A percentile compares a stretch with the other conserved stretches of the same genome.
phyloP scores from a whole-genome alignment of 2,113 vertebrate genomes.

The mouse (Mus musculus) region GRCm39 chr11:49179001-49179500 shows the following conservation, averaged over 20 bases:
- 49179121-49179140: background rate
- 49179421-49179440: background rate
- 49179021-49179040: background rate
- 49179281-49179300: no score
- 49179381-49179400: background rate
- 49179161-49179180: background rate
- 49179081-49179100: background rate
- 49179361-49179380: no score
- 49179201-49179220: no score
- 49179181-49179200: background rate
- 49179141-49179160: background rate
- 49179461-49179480: no score
- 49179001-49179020: background rate
- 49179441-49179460: no score
- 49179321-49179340: background rate
- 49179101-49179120: background rate
- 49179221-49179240: background rate
- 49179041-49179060: background rate
- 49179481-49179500: no score
- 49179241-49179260: no score
- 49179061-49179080: background rate
- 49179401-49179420: background rate
- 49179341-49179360: background rate
- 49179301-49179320: background rate
- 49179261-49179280: no score